These are phyloP conservation scores for Periparus ater DNA, from an alignment of 2,797 vertebrate species.

Conservation along the genomic window DNA sequence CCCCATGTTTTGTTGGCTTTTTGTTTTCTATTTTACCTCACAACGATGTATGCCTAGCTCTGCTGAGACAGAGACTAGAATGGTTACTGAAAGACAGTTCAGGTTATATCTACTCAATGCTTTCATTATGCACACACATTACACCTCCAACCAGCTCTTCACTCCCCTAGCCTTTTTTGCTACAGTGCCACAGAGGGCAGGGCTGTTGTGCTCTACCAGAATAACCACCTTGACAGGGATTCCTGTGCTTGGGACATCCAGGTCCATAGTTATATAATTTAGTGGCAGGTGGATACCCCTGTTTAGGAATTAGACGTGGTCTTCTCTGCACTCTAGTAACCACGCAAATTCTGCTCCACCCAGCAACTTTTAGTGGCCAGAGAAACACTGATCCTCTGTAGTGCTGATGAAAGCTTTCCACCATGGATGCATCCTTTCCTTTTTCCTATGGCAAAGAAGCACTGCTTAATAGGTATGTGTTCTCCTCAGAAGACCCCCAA, in stretches of 20 bases:
- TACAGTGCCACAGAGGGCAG: neutral
- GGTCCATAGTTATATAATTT: neutral
- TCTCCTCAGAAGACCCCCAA: neutral
- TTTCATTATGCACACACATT: neutral
- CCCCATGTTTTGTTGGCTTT: neutral
- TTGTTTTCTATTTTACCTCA: neutral
- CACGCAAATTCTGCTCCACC: neutral
- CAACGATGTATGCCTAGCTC: neutral
- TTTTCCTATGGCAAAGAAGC: neutral
- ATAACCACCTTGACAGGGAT: neutral
- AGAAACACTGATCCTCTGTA: neutral
- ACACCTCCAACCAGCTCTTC: neutral
- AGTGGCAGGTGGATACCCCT: neutral
- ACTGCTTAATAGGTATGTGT: rapidly evolving
- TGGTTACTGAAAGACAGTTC: neutral
- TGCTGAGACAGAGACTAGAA: neutral
- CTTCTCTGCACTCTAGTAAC: neutral
- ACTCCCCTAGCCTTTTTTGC: neutral
- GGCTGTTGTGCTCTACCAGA: neutral
- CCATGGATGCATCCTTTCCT: neutral
- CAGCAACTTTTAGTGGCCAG: neutral
- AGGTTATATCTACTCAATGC: neutral
- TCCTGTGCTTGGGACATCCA: neutral
- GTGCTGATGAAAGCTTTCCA: neutral
- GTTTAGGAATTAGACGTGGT: neutral